A percentile compares a stretch with the other conserved stretches of the same genome.
Conservation (phyloP, 2,797 vertebrate species). For the Coccyzus lansbergi region DNA sequence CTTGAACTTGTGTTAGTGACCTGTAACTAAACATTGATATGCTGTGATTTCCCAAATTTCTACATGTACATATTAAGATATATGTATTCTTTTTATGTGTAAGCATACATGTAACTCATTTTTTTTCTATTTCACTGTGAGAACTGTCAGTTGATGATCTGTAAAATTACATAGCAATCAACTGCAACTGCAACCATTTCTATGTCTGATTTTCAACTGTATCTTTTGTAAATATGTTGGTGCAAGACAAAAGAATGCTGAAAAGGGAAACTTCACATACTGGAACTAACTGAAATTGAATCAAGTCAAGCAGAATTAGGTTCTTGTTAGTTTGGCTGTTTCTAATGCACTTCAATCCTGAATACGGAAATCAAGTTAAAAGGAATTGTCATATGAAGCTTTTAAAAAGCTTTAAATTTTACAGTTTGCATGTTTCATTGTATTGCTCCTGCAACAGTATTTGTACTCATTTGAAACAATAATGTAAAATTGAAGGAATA, state of each 20-base stretch:
- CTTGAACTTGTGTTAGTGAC: conserved; percentile 1
- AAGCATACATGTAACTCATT: neutral
- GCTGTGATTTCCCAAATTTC: conserved; percentile 20
- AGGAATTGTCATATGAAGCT: neutral
- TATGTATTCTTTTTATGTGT: neutral
- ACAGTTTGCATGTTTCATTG: neutral
- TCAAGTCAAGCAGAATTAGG: neutral
- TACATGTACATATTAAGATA: neutral
- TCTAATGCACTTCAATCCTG: neutral
- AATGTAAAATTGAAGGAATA: neutral
- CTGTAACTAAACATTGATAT: conserved; percentile 39
- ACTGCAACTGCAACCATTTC: neutral
- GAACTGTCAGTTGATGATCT: neutral
- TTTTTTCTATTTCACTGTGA: conserved; percentile 33
- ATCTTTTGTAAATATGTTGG: neutral
- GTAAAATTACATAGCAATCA: neutral
- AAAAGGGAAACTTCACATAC: neutral
- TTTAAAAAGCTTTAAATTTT: conserved; percentile 18
- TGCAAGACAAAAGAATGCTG: neutral
- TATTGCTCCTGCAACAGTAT: neutral
- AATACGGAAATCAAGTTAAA: neutral
- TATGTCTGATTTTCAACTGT: neutral
- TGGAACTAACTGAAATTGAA: neutral
- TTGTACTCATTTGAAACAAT: neutral
- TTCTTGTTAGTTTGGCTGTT: neutral